Evolutionary conservation across 2,113 vertebrate species (phyloP).

Genomic region (Edolisoma coerulescens): DNA sequence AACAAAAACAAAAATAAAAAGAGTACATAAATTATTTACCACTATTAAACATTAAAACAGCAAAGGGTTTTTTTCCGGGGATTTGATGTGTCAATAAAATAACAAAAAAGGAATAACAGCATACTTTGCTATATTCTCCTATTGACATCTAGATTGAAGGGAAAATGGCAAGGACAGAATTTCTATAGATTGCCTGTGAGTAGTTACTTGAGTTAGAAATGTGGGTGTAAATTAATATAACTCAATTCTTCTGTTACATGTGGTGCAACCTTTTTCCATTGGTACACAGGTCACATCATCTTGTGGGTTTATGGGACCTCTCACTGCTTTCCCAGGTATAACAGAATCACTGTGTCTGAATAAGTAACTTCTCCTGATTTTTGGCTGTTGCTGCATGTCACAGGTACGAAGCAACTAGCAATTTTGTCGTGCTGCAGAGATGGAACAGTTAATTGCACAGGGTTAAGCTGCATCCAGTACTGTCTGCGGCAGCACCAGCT

Average conservation of each 20-base stretch:
- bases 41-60: slow-evolving; percentile 14
- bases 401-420: not conserved
- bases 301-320: not conserved
- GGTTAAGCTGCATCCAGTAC: not conserved
- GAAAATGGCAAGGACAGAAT: not conserved
- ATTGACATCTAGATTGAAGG: not conserved
- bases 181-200: not conserved
- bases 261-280: not conserved
- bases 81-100: not conserved
- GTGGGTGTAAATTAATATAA: not conserved
- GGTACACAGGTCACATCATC: not conserved
- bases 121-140: not conserved
- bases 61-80: not conserved
- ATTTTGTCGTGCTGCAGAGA: not conserved
- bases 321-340: not conserved
- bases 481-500: not conserved
- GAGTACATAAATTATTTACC: not conserved
- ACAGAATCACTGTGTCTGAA: not conserved
- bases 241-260: not conserved
- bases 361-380: not conserved
- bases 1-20: not conserved
- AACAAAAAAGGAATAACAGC: not conserved
- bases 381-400: not conserved
- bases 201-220: not conserved
- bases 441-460: not conserved